Conservation (phyloP, 2,797 vertebrate species). For the Aldrovandia affinis region DNA sequence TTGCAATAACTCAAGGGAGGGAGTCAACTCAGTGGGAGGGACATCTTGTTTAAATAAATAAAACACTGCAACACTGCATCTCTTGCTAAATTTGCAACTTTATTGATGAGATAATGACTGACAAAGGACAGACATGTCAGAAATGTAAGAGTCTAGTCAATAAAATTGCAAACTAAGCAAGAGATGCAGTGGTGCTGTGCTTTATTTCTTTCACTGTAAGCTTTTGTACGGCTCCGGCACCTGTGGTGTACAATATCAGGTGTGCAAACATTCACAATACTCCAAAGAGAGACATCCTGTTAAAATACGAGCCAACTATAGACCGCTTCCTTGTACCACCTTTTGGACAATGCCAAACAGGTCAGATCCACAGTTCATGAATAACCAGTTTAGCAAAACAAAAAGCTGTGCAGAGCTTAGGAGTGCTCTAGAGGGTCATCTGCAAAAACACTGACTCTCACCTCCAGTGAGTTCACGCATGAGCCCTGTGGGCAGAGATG, state of each 20-base stretch:
- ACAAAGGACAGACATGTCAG: no score
- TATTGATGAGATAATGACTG: no score
- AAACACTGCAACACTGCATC: no score
- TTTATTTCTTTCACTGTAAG: no score
- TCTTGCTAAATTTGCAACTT: no score
- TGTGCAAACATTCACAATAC: no score
- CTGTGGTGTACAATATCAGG: no score
- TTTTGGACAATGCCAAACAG: neutral
- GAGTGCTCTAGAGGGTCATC: neutral
- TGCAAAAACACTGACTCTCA: neutral
- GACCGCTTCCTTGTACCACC: neutral
- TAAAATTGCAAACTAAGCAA: no score
- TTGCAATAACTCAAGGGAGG: neutral
- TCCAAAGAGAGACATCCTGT: neutral
- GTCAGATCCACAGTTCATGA: neutral
- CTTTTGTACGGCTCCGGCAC: no score
- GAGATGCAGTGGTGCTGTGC: no score
- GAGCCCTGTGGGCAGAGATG: neutral
- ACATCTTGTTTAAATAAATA: no score
- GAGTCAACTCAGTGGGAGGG: neutral
- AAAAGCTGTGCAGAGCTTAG: neutral
- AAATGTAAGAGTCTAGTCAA: no score
- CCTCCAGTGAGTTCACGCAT: neutral
- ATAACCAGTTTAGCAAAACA: neutral
- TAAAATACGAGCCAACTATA: neutral